Conservation (phyloP, 2,113 vertebrate genomes). For the Pavo muticus region DNA sequence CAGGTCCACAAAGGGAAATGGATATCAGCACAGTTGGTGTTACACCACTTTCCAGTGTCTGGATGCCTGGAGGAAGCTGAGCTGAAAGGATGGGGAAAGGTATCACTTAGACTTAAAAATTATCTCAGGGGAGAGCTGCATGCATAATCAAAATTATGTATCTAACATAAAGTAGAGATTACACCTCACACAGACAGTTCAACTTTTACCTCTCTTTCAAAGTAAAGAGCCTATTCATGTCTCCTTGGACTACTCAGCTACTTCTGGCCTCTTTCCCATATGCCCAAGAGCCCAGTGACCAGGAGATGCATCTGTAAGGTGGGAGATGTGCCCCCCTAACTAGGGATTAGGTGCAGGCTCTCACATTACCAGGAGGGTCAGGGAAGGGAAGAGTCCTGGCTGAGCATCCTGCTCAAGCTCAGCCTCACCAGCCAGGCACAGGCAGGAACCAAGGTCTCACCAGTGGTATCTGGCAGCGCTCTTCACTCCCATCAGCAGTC, state of each 20-base stretch:
- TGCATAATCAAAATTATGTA: neutral
- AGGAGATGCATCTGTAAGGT: neutral
- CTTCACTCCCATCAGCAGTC: neutral
- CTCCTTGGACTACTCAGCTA: neutral
- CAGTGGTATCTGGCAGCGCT: neutral
- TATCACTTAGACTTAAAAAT: neutral
- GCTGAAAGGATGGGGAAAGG: neutral
- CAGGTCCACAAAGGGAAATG: neutral
- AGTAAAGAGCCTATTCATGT: neutral
- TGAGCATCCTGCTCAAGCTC: neutral
- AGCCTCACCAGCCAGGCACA: neutral
- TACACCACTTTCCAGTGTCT: neutral
- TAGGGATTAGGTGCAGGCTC: neutral
- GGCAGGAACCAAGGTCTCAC: neutral
- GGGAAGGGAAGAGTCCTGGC: neutral
- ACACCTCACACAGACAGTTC: neutral
- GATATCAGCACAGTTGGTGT: neutral
- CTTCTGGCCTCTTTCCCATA: fast-evolving
- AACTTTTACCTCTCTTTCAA: neutral
- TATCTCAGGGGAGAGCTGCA: neutral
- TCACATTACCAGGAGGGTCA: neutral
- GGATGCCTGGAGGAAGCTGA: neutral
- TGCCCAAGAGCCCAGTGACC: neutral
- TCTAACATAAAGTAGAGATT: neutral
- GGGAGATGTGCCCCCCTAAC: neutral